Percentiles rank a stretch among this genome's conserved stretches.
Evolutionary conservation across 2,113 vertebrate species (phyloP).

Genomic region (Phalacrocorax pelagicus): DNA sequence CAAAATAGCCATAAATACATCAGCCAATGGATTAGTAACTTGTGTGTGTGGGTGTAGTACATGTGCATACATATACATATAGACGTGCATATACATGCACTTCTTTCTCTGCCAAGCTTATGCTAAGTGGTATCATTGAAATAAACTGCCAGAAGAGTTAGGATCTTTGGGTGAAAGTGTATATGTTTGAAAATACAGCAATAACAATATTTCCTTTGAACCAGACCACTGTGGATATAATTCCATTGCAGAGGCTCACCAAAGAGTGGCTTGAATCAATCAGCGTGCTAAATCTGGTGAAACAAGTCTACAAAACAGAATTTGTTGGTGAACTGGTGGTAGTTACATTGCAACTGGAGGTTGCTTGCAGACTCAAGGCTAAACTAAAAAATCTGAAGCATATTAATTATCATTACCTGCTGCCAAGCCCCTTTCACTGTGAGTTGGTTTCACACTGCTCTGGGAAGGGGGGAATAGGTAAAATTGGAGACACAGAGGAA

Average conservation of each 20-base stretch:
- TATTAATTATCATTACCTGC: neutral
- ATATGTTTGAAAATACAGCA: constrained; percentile 11
- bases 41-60: constrained; percentile 26
- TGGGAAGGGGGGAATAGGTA: neutral
- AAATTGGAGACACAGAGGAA: neutral
- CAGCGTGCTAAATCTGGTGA: neutral
- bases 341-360: neutral
- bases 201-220: constrained; percentile 13
- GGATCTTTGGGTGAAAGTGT: constrained; percentile 65
- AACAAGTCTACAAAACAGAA: neutral
- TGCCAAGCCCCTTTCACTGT: neutral
- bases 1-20: constrained; percentile 58
- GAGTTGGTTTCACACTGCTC: neutral
- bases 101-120: constrained; percentile 29
- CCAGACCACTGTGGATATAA: neutral
- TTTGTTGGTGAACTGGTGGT: neutral
- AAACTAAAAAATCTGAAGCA: neutral
- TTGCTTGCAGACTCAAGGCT: neutral
- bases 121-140: constrained; percentile 44
- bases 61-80: constrained; percentile 40
- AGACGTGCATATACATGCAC: constrained; percentile 33
- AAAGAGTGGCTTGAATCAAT: neutral
- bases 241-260: neutral
- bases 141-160: constrained; percentile 44
- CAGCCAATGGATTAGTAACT: constrained; percentile 48